Percentiles rank a stretch among this genome's conserved stretches.
Conservation (phyloP, 1,140 invertebrate species). For the Penaeus vannamei region DNA sequence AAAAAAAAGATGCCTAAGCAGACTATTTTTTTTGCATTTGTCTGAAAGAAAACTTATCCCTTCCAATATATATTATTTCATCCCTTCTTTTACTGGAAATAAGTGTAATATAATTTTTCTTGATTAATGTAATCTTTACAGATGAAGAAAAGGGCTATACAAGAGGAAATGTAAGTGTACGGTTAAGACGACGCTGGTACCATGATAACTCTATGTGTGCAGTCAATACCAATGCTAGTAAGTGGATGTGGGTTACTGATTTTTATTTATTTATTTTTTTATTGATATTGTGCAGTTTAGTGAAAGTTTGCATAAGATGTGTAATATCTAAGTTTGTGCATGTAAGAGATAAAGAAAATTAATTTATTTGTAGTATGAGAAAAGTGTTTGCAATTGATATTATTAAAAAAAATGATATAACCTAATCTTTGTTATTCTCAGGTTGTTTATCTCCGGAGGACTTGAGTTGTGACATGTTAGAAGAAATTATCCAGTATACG, state of each 20-base stretch:
- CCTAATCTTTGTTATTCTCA: conserved; percentile 3
- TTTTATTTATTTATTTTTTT: background rate
- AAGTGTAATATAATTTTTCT: background rate
- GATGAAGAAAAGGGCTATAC: conserved; percentile 59
- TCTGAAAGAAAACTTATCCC: too few species aligned
- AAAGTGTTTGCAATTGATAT: background rate
- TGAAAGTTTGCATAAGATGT: background rate
- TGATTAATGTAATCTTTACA: background rate
- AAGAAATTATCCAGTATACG: conserved; percentile 49
- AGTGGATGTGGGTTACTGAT: background rate
- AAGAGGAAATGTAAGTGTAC: conserved; percentile 53
- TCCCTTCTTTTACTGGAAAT: background rate
- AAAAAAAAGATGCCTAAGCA: background rate
- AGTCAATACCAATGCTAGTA: conserved; percentile 49
- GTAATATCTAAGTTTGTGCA: too few species aligned
- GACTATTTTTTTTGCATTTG: background rate
- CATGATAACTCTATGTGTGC: conserved; percentile 58
- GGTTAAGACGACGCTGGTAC: conserved; percentile 57
- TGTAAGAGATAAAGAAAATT: too few species aligned
- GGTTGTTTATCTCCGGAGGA: conserved; percentile 52
- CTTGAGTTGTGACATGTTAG: conserved; percentile 42
- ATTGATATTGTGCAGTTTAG: background rate
- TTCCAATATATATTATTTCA: background rate
- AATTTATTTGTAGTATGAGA: too few species aligned
- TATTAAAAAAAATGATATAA: background rate